A percentile compares a stretch with the other conserved stretches of the same genome.
phyloP scores from a whole-genome alignment of 2,888 invertebrate genomes.

The Camptogramma bilineatum region DNA sequence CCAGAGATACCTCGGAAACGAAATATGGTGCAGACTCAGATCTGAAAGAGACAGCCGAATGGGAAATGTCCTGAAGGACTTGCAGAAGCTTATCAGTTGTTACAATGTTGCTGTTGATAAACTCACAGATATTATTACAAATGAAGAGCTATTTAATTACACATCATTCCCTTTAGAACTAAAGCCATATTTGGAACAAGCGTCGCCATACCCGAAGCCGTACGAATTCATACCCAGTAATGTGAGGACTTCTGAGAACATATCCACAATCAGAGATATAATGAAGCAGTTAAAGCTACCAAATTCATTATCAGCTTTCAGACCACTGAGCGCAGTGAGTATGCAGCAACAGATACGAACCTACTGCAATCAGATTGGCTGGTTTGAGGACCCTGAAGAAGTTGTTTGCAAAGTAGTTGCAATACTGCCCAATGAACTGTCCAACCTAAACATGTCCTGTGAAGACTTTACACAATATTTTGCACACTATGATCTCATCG shows the following conservation, averaged over 20 bases:
- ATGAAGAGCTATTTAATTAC: constrained; percentile 85
- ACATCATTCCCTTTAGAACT: constrained; percentile 89
- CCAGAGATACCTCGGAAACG: constrained; percentile 84
- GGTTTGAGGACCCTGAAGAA: constrained; percentile 76
- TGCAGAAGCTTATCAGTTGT: constrained; percentile 85
- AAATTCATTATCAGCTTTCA: constrained; percentile 71
- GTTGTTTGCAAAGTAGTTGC: constrained; percentile 81
- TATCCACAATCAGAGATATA: constrained; percentile 77
- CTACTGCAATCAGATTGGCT: constrained; percentile 81
- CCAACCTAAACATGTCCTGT: constrained; percentile 65
- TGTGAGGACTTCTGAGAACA: constrained; percentile 84
- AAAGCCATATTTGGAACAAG: constrained; percentile 77
- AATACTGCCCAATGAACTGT: constrained; percentile 68
- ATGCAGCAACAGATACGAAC: constrained; percentile 77
- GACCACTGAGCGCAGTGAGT: constrained; percentile 67
- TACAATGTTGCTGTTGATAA: constrained; percentile 89
- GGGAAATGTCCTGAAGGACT: constrained; percentile 78
- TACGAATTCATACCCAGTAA: constrained; percentile 88
- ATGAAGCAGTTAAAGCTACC: constrained; percentile 86
- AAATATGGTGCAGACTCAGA: constrained; percentile 86
- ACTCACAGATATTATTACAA: constrained; percentile 85
- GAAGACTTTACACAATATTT: constrained; percentile 70
- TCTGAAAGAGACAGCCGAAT: constrained; percentile 69
- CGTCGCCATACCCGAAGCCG: constrained; percentile 85
- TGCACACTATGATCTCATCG: constrained; percentile 79